Conservation (phyloP, 2,888 invertebrate species). For the Himalopsyche anomala region DNA sequence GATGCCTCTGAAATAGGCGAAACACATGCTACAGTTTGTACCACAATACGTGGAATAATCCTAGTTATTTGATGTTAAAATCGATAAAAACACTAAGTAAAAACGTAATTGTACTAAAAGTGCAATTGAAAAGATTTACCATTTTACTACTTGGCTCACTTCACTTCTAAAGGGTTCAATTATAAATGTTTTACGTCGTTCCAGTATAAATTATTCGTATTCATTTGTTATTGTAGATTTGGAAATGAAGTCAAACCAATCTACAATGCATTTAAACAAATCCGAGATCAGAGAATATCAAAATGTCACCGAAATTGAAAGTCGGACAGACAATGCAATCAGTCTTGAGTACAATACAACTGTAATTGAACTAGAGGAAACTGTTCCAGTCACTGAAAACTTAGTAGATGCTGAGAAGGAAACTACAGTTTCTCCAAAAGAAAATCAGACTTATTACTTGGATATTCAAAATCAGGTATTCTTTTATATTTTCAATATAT, state of each 20-base stretch:
- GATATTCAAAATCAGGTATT: neutral
- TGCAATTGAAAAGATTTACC: too few species aligned
- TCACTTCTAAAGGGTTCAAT: too few species aligned
- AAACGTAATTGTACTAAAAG: too few species aligned
- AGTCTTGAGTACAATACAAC: neutral
- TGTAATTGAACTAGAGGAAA: neutral
- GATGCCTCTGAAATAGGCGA: too few species aligned
- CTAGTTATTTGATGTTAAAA: too few species aligned
- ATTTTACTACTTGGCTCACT: too few species aligned
- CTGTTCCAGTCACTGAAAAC: neutral
- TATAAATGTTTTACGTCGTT: too few species aligned
- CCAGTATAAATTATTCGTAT: neutral
- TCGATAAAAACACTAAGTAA: too few species aligned
- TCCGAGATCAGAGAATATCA: neutral
- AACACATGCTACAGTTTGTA: too few species aligned
- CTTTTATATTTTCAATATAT: neutral
- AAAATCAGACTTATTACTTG: neutral
- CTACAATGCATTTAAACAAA: neutral
- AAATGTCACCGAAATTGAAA: neutral
- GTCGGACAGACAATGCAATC: neutral
- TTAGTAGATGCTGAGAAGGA: neutral
- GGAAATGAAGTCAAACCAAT: conserved; percentile 16
- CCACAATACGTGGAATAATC: too few species aligned
- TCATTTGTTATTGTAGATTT: neutral
- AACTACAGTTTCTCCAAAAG: neutral